Percentiles rank a stretch among this genome's conserved stretches.
Conservation (phyloP, 2,888 invertebrate species). For the Panzeria rudis region DNA sequence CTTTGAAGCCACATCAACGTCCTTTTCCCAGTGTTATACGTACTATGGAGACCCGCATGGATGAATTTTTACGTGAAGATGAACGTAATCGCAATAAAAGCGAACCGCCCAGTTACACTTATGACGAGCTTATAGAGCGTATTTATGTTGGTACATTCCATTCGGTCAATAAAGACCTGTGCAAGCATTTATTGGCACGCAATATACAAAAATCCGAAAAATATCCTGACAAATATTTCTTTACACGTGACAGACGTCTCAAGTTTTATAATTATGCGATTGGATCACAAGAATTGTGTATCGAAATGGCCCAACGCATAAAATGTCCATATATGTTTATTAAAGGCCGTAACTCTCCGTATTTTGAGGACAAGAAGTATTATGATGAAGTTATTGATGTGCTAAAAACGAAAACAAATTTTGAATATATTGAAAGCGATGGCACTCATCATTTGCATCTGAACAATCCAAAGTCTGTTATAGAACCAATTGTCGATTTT, state of each 20-base stretch:
- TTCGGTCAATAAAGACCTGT: constrained; percentile 86
- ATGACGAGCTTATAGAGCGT: constrained; percentile 86
- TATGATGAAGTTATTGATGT: constrained; percentile 86
- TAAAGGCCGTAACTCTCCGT: constrained; percentile 86
- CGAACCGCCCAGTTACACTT: constrained; percentile 87
- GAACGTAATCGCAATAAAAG: constrained; percentile 81
- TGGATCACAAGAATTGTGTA: constrained; percentile 84
- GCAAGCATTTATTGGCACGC: constrained; percentile 85
- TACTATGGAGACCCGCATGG: constrained; percentile 82
- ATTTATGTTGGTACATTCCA: constrained; percentile 86
- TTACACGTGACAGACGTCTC: constrained; percentile 88
- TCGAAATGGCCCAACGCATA: constrained; percentile 86
- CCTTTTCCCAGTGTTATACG: constrained; percentile 78
- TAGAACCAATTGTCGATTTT: constrained; percentile 86
- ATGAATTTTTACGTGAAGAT: constrained; percentile 84
- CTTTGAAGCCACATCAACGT: constrained; percentile 81
- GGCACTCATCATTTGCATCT: constrained; percentile 91
- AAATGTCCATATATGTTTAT: constrained; percentile 87
- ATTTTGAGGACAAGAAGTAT: constrained; percentile 85
- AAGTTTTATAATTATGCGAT: constrained; percentile 84
- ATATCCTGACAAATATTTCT: constrained; percentile 86
- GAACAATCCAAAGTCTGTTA: constrained; percentile 87
- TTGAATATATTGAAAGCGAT: constrained; percentile 86
- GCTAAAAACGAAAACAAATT: constrained; percentile 85
- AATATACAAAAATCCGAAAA: constrained; percentile 85